These are phyloP conservation scores for Mormyrops attenuatus DNA, from an alignment of 2,797 vertebrate species.

Conservation along the genomic window DNA sequence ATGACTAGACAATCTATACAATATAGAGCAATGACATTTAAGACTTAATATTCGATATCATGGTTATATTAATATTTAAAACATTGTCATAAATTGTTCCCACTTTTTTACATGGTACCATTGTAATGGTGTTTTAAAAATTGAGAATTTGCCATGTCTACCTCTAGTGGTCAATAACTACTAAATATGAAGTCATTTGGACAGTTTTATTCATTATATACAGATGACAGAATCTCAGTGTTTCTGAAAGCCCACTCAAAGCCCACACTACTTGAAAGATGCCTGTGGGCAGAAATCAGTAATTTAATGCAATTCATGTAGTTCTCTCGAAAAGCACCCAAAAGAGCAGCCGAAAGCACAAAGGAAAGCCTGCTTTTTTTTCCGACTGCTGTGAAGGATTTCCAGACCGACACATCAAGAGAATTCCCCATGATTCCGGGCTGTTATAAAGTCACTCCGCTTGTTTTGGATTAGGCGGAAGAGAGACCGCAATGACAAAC, in stretches of 20 bases:
- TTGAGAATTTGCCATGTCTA: not conserved
- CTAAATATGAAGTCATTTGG: not conserved
- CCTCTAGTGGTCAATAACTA: not conserved
- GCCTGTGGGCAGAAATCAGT: not conserved
- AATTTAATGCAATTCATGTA: not conserved
- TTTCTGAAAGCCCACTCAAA: not conserved
- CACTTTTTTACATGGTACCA: not conserved
- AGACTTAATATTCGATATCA: not conserved
- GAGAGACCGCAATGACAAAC: not conserved
- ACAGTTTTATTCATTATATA: not conserved
- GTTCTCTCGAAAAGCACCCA: not conserved
- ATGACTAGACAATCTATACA: not conserved
- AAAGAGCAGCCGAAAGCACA: not conserved
- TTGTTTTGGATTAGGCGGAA: not conserved
- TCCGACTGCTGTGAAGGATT: not conserved
- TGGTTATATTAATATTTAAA: not conserved
- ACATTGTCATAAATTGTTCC: not conserved
- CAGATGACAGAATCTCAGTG: not conserved
- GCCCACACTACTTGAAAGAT: not conserved
- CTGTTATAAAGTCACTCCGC: not conserved
- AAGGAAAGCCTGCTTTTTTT: not conserved
- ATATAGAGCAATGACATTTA: not conserved
- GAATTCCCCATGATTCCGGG: not conserved
- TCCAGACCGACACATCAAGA: not conserved
- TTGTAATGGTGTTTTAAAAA: not conserved